Percentiles rank a stretch among this genome's conserved stretches.
These are phyloP conservation scores for Acanthacorydalis orientalis DNA, from an alignment of 2,888 invertebrate genomes.

Conservation along the genomic window DNA sequence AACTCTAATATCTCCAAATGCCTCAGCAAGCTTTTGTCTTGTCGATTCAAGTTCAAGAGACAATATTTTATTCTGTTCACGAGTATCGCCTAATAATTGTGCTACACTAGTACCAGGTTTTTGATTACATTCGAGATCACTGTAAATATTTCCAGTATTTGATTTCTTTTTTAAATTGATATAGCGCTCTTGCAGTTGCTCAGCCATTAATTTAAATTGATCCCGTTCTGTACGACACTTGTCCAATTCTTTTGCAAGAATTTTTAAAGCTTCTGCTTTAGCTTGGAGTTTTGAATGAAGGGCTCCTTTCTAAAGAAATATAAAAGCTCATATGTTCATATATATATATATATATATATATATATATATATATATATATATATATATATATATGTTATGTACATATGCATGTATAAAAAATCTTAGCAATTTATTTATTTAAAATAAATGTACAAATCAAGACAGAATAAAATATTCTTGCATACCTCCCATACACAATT, in stretches of 20 bases:
- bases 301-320: conserved; percentile 34
- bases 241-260: conserved; percentile 59
- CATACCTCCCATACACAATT: conserved; percentile 8
- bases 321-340: conserved; percentile 2
- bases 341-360: neutral
- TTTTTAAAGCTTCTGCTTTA: conserved; percentile 66
- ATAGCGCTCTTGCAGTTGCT: conserved; percentile 47
- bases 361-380: neutral
- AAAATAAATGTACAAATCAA: too few relatives aligned
- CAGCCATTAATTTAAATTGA: conserved; percentile 63
- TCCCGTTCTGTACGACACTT: conserved; percentile 65
- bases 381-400: neutral
- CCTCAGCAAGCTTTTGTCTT: conserved; percentile 51
- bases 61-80: conserved; percentile 39
- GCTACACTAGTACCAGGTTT: conserved; percentile 28
- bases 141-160: conserved; percentile 15
- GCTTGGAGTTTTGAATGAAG: conserved; percentile 58
- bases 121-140: conserved; percentile 13
- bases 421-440: neutral
- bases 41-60: conserved; percentile 44
- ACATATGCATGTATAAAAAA: neutral
- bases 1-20: conserved; percentile 50
- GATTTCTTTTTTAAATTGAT: conserved; percentile 27
- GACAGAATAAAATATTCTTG: too few relatives aligned
- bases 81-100: conserved; percentile 37